A percentile compares a stretch with the other conserved stretches of the same genome.
Conservation (phyloP, 1,140 invertebrate genomes). For the Drusus annulatus region DNA sequence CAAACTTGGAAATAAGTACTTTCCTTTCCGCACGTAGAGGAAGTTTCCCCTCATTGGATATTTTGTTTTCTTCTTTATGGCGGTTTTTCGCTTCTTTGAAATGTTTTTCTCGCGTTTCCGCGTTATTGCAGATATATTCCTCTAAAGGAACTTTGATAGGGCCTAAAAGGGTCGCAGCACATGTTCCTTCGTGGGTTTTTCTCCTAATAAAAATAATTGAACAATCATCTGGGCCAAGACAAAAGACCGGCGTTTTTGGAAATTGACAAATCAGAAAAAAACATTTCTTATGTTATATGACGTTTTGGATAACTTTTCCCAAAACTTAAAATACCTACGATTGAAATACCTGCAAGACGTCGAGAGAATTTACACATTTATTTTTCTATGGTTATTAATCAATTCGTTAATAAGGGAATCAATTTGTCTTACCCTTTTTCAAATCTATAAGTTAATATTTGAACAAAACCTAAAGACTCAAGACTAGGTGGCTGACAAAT, state of each 20-base stretch:
- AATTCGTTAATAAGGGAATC: too few relatives aligned
- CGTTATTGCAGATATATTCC: slow-evolving; percentile 18
- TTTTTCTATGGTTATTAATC: too few relatives aligned
- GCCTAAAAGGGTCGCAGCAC: background rate
- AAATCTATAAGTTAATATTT: too few relatives aligned
- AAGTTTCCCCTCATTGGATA: slow-evolving; percentile 28
- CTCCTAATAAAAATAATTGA: slow-evolving; percentile 18
- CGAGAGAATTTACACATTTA: too few relatives aligned
- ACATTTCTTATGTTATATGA: background rate
- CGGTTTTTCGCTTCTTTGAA: slow-evolving; percentile 11
- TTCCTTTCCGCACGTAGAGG: background rate
- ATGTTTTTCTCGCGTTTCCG: slow-evolving; percentile 8
- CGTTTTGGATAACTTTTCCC: too few relatives aligned
- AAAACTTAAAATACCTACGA: too few relatives aligned
- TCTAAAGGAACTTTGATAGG: slow-evolving; percentile 10
- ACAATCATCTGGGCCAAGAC: background rate
- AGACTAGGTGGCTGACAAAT: too few relatives aligned
- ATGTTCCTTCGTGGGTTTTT: slow-evolving; percentile 6
- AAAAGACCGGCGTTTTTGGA: background rate
- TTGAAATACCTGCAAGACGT: too few relatives aligned
- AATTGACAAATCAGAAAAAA: background rate
- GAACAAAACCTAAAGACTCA: too few relatives aligned
- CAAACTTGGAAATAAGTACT: background rate
- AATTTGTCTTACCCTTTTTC: too few relatives aligned
- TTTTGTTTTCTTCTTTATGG: slow-evolving; percentile 30